phyloP scores from a whole-genome alignment of 2,113 vertebrate species.

The Aix galericulata region DNA sequence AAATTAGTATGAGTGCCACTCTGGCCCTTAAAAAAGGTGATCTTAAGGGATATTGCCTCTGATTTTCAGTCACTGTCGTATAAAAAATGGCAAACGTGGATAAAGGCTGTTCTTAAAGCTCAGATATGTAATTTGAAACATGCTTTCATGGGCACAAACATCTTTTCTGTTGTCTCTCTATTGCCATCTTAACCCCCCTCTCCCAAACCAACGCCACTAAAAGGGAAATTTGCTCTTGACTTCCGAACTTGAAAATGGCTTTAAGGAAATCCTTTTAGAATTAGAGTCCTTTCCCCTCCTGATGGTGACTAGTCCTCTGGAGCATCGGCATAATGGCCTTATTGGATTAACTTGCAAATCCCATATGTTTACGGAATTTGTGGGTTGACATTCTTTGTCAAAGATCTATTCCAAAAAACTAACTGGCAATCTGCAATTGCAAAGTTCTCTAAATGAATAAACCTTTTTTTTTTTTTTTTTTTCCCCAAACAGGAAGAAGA shows the following conservation, averaged over 20 bases:
- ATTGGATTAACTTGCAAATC: constrained; percentile 28
- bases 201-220: neutral
- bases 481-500: constrained; percentile 31
- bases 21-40: neutral
- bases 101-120: neutral
- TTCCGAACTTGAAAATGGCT: constrained; percentile 1
- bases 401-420: neutral
- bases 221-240: neutral
- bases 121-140: neutral
- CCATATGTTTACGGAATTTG: neutral
- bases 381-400: constrained; percentile 2
- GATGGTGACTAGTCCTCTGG: neutral
- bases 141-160: neutral
- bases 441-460: constrained; percentile 42
- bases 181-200: neutral
- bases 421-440: neutral
- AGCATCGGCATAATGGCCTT: neutral
- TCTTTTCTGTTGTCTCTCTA: neutral
- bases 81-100: neutral
- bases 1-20: neutral
- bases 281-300: neutral
- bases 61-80: neutral
- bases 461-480: constrained; percentile 25
- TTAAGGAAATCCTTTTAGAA: constrained; percentile 20
- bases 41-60: neutral